Conservation (phyloP, 2,888 invertebrate species). For the Pemphredon lugubris region DNA sequence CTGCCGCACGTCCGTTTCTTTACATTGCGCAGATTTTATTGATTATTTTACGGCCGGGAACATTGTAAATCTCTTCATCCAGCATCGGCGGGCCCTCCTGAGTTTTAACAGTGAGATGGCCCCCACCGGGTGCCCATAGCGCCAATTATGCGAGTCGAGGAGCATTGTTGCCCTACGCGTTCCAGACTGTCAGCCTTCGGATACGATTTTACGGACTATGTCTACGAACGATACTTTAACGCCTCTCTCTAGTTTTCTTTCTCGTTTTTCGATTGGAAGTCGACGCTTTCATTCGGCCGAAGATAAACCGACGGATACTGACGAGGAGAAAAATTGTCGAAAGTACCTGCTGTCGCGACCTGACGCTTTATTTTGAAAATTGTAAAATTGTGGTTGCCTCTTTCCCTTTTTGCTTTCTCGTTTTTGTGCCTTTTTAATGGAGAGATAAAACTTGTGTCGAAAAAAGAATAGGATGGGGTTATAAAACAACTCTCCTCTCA, state of each 20-base stretch:
- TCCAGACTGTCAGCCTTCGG: slow-evolving; percentile 26
- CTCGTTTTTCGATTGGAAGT: too few relatives aligned
- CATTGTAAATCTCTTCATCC: slow-evolving; percentile 80
- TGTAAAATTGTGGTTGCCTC: too few relatives aligned
- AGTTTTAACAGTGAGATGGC: slow-evolving; percentile 55
- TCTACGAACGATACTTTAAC: slow-evolving; percentile 2
- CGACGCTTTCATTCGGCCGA: too few relatives aligned
- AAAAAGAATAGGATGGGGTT: too few relatives aligned
- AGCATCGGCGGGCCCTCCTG: slow-evolving; percentile 68
- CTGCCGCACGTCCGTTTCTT: slow-evolving; percentile 78
- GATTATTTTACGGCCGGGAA: slow-evolving; percentile 80
- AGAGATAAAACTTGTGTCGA: too few relatives aligned
- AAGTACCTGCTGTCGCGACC: too few relatives aligned
- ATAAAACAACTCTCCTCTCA: too few relatives aligned
- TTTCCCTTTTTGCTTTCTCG: too few relatives aligned
- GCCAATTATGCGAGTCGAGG: slow-evolving; percentile 73
- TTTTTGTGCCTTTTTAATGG: too few relatives aligned
- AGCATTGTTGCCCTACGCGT: slow-evolving; percentile 63
- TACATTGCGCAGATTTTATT: slow-evolving; percentile 80
- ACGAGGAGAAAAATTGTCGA: too few relatives aligned
- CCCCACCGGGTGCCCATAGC: slow-evolving; percentile 65
- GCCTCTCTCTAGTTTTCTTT: neutral
- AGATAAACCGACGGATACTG: too few relatives aligned
- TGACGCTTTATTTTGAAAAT: too few relatives aligned
- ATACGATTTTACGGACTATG: neutral